These are phyloP conservation scores for Platichthys stellatus DNA, from an alignment of 2,113 vertebrate species.

Conservation along the genomic window DNA sequence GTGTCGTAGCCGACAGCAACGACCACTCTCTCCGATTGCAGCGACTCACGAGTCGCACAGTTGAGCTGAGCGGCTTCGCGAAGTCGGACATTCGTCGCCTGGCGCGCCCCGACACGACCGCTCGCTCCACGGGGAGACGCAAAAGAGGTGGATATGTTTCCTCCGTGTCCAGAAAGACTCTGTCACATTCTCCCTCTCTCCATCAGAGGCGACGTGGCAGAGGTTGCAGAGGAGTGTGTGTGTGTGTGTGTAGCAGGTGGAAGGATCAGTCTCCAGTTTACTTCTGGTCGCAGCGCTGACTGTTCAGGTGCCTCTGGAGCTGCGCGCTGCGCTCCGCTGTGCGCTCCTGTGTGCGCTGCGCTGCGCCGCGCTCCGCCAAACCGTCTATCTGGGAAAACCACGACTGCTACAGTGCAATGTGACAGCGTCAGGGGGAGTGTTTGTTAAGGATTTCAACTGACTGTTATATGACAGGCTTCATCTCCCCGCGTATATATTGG, in stretches of 20 bases:
- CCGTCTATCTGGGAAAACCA: constrained; percentile 23
- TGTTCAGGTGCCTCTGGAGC: constrained; percentile 54
- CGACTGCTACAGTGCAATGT: constrained; percentile 17
- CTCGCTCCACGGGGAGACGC: constrained; percentile 5
- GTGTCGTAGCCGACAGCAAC: neutral
- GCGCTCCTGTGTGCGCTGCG: constrained; percentile 20
- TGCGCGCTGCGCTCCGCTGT: constrained; percentile 42
- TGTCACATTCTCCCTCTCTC: neutral
- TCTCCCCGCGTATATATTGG: neutral
- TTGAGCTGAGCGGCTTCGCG: constrained; percentile 6
- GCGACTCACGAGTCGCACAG: neutral
- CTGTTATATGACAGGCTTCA: neutral
- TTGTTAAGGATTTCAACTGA: constrained; percentile 5
- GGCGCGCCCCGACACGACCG: neutral
- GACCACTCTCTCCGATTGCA: neutral
- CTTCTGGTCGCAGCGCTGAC: neutral
- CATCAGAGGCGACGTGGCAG: constrained; percentile 25
- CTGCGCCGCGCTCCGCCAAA: neutral
- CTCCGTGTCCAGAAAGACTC: constrained; percentile 8
- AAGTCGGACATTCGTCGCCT: constrained; percentile 13
- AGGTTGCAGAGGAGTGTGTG: constrained; percentile 13
- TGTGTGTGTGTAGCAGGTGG: constrained; percentile 31
- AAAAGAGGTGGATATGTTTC: neutral
- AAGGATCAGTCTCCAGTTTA: neutral
- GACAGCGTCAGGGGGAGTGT: constrained; percentile 56